Percentiles rank a stretch among this genome's conserved stretches.
phyloP scores from a whole-genome alignment of 2,113 vertebrate species.

The Alces alces region DNA sequence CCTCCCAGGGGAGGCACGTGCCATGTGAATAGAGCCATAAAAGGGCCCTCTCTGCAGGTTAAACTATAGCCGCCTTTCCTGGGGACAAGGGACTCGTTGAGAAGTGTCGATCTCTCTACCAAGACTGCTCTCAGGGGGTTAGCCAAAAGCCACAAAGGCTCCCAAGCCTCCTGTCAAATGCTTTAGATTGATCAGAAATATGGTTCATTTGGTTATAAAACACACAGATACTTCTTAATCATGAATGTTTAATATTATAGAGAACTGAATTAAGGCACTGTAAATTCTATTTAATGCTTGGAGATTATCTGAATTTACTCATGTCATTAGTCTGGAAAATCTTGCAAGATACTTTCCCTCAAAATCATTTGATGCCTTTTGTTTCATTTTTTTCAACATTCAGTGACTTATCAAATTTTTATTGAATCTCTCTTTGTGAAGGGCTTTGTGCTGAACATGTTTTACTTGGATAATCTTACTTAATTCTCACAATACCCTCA shows the following conservation, averaged over 20 bases:
- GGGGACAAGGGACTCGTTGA: background rate
- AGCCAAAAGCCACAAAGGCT: background rate
- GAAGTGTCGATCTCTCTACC: background rate
- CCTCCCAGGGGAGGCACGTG: background rate
- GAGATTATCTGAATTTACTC: conserved; percentile 60
- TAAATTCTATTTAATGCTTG: conserved; percentile 56
- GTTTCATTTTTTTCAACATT: background rate
- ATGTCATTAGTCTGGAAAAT: conserved; percentile 44
- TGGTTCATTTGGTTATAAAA: conserved; percentile 33
- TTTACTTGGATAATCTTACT: background rate
- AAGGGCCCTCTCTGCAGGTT: background rate
- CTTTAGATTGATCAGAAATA: background rate
- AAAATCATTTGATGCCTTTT: conserved; percentile 6
- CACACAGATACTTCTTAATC: conserved; percentile 54
- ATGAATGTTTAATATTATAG: conserved; percentile 36
- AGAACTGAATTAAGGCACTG: conserved; percentile 54
- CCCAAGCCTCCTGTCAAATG: background rate
- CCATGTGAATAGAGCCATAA: background rate
- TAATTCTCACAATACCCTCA: background rate
- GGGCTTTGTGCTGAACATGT: background rate
- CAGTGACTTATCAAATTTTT: background rate
- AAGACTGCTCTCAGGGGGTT: background rate
- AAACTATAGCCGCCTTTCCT: background rate
- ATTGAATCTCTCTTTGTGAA: background rate
- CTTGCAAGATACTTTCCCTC: background rate